A percentile compares a stretch with the other conserved stretches of the same genome.
These are phyloP conservation scores for Nasonia oneida DNA, from an alignment of 2,888 invertebrate species.

Conservation along the genomic window DNA sequence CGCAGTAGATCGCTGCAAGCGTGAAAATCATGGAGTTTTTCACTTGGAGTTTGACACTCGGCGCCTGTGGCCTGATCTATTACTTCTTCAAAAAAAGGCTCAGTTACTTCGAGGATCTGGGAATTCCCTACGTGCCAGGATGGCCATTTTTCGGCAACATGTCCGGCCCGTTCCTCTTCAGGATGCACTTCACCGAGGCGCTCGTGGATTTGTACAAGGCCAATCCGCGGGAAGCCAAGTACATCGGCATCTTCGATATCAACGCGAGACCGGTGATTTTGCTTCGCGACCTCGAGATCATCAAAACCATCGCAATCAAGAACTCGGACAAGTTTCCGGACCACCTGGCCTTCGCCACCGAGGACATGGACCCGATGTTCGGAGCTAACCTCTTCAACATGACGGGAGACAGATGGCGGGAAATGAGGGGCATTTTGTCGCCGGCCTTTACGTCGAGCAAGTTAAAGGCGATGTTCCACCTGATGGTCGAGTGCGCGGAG, in stretches of 20 bases:
- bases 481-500: conserved; percentile 76
- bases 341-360: conserved; percentile 65
- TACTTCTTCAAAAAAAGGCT: background rate
- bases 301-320: conserved; percentile 70
- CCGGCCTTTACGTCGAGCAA: conserved; percentile 82
- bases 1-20: background rate
- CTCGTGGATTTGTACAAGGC: conserved; percentile 61
- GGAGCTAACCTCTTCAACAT: conserved; percentile 63
- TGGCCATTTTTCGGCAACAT: conserved; percentile 39
- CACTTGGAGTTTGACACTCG: background rate
- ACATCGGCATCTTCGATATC: conserved; percentile 71
- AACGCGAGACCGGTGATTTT: conserved; percentile 68
- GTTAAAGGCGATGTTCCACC: conserved; percentile 78
- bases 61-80: background rate
- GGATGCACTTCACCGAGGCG: conserved; percentile 45
- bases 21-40: background rate
- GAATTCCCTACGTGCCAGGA: conserved; percentile 21
- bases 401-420: conserved; percentile 79
- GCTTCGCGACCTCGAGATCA: conserved; percentile 70
- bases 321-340: conserved; percentile 70
- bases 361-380: conserved; percentile 62
- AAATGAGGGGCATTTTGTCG: conserved; percentile 80
- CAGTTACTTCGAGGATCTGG: background rate
- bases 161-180: conserved; percentile 42
- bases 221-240: conserved; percentile 63